Evolutionary conservation across 2,797 vertebrate genomes (phyloP).

Genomic region (Sebastiscus albofasciatus): DNA sequence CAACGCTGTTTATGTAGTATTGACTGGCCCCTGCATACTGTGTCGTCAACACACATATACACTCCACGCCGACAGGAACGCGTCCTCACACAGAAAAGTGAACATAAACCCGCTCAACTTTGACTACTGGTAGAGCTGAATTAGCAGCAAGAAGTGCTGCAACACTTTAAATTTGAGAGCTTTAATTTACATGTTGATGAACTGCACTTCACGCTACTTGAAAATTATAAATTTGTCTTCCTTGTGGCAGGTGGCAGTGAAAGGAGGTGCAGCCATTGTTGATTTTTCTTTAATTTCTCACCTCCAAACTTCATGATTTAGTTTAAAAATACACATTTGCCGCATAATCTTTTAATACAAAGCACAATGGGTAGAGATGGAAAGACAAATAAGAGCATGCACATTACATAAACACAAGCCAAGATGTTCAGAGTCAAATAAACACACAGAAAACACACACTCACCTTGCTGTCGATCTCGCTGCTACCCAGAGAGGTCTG

Average conservation of each 20-base stretch:
- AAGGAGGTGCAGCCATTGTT: background rate
- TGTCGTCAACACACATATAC: conserved; percentile 16
- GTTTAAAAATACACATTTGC: conserved; percentile 19
- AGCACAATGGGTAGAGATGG: background rate
- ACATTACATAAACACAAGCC: background rate
- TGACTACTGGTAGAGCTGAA: conserved; percentile 12
- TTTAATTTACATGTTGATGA: conserved; percentile 44
- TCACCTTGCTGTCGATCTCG: conserved; percentile 98
- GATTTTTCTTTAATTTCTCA: background rate
- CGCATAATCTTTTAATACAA: background rate
- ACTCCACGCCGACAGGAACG: conserved; percentile 8
- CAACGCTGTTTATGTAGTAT: conserved; percentile 75
- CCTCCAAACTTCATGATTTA: background rate
- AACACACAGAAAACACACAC: conserved; percentile 11
- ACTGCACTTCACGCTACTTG: background rate
- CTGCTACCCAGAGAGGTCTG: conserved; percentile 97
- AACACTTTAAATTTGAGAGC: conserved; percentile 9
- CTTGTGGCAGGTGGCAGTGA: background rate
- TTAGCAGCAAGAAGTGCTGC: conserved; percentile 5
- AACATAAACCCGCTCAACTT: conserved; percentile 36
- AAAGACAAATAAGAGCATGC: background rate
- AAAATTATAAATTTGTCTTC: conserved; percentile 16
- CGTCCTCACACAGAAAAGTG: conserved; percentile 10
- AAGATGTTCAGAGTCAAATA: conserved; percentile 4
- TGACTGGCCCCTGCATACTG: conserved; percentile 46